Conservation (phyloP, 2,888 invertebrate species). For the Acleris laterana region DNA sequence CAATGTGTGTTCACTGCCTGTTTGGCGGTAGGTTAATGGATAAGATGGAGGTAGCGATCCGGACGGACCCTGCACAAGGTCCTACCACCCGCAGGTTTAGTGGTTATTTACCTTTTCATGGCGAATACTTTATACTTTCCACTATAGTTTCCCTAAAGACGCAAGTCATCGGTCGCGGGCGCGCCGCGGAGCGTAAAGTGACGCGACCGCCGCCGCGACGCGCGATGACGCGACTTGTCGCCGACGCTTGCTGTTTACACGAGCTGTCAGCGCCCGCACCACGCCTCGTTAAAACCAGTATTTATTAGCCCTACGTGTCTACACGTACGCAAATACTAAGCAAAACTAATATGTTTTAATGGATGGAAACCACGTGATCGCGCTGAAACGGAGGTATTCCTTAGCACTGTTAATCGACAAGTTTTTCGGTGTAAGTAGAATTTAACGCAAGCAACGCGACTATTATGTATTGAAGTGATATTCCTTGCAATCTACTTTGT, state of each 20-base stretch:
- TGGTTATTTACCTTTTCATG: no score
- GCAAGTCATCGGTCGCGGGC: background rate
- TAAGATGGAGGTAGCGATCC: no score
- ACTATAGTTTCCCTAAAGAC: background rate
- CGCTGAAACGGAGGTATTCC: background rate
- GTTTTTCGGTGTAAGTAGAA: no score
- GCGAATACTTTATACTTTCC: no score
- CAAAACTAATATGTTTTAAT: slow-evolving; percentile 31
- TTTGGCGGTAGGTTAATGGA: no score
- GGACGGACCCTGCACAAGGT: no score
- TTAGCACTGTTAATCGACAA: no score
- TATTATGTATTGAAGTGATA: no score
- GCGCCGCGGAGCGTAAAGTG: background rate
- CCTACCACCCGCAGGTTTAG: no score
- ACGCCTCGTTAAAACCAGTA: slow-evolving; percentile 26
- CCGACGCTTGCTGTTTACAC: slow-evolving; percentile 1
- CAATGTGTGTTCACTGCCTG: no score
- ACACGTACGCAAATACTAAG: slow-evolving; percentile 17
- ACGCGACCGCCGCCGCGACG: background rate
- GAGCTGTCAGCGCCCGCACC: slow-evolving; percentile 20
- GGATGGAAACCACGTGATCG: slow-evolving; percentile 30
- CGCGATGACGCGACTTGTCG: slow-evolving; percentile 1
- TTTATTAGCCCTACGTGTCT: slow-evolving; percentile 24
- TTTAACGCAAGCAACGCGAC: no score
- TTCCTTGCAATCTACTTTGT: no score